A percentile compares a stretch with the other conserved stretches of the same genome.
Evolutionary conservation across 2,888 invertebrate genomes (phyloP).

Genomic region (Omphaloscelis lunosa): DNA sequence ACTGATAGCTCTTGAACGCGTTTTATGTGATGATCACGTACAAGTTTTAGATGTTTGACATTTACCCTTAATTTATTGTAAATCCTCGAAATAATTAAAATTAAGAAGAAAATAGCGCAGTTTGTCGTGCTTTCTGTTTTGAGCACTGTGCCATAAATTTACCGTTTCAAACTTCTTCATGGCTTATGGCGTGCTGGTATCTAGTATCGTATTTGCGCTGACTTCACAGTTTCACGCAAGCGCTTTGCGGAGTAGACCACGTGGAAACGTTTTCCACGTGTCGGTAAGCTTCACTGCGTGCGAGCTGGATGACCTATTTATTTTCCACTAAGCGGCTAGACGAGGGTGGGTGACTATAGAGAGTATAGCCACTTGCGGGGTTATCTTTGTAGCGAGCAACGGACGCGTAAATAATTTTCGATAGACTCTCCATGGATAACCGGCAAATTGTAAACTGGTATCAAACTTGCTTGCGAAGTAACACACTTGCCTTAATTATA

Average conservation of each 20-base stretch:
- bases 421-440: too few species aligned
- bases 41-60: too few species aligned
- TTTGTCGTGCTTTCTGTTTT: neutral
- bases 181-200: constrained; percentile 8
- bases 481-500: too few species aligned
- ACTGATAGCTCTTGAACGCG: too few species aligned
- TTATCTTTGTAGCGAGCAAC: neutral
- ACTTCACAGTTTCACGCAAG: constrained; percentile 15
- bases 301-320: constrained; percentile 24
- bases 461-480: too few species aligned
- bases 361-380: neutral
- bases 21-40: too few species aligned
- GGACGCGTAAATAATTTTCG: neutral
- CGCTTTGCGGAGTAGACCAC: constrained; percentile 15
- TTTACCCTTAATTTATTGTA: neutral
- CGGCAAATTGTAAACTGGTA: too few species aligned
- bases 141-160: neutral
- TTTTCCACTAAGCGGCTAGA: constrained; percentile 1
- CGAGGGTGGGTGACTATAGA: neutral
- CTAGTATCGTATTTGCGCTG: neutral
- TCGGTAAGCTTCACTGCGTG: neutral
- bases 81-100: neutral
- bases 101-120: neutral
- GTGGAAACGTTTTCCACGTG: constrained; percentile 7
- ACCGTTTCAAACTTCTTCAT: neutral